Evolutionary conservation across 2,113 vertebrate genomes (phyloP).

Genomic region (Cyanoderma ruficeps): DNA sequence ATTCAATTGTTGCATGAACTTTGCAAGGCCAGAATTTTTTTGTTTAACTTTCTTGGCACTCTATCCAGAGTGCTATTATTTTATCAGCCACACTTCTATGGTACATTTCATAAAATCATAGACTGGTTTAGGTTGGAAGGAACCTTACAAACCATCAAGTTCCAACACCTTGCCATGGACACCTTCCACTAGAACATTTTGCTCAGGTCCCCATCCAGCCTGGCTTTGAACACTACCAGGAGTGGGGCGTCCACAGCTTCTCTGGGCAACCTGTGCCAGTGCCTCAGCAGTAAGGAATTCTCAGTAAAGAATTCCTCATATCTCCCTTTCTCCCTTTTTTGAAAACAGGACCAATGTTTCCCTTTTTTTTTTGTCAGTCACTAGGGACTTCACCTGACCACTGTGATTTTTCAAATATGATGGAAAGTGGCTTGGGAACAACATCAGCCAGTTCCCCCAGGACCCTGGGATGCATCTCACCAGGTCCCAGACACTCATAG

Average conservation of each 20-base stretch:
- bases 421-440: neutral
- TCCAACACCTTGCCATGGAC: neutral
- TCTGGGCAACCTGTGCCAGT: neutral
- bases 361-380: neutral
- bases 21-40: neutral
- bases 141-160: neutral
- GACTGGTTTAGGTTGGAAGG: neutral
- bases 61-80: neutral
- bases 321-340: neutral
- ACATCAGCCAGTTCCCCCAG: neutral
- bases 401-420: neutral
- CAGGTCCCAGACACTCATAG: neutral
- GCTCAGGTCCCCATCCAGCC: neutral
- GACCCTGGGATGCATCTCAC: neutral
- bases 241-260: neutral
- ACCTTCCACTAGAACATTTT: rapidly evolving
- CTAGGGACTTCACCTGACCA: rapidly evolving
- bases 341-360: neutral
- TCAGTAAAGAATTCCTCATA: neutral
- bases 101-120: neutral
- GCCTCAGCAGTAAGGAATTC: neutral
- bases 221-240: neutral
- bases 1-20: neutral
- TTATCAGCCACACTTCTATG: neutral
- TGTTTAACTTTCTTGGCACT: neutral